These are phyloP conservation scores for Otus sunia DNA, from an alignment of 2,113 vertebrate genomes.

Conservation along the genomic window DNA sequence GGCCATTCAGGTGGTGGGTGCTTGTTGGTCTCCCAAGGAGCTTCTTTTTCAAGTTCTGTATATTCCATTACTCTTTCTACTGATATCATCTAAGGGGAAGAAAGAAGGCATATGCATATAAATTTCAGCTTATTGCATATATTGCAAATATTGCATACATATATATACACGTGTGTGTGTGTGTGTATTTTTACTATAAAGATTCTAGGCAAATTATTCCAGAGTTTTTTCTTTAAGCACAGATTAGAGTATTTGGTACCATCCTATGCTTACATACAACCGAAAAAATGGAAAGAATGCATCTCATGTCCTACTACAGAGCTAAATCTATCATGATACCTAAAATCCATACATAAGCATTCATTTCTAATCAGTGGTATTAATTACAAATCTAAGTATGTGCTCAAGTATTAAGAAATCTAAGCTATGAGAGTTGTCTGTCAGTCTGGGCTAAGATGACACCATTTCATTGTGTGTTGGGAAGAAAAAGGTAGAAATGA, in stretches of 20 bases:
- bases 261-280: not conserved
- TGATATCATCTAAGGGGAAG: constrained; percentile 87
- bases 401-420: not conserved
- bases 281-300: not conserved
- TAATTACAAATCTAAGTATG: not conserved
- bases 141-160: not conserved
- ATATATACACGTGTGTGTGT: accelerated
- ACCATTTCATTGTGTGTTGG: not conserved
- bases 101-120: not conserved
- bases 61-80: constrained; percentile 94
- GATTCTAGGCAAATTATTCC: not conserved
- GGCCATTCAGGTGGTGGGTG: constrained; percentile 86
- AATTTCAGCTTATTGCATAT: not conserved
- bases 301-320: not conserved
- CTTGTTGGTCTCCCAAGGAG: constrained; percentile 86
- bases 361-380: not conserved
- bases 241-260: not conserved
- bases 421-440: not conserved
- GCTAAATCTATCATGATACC: not conserved
- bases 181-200: not conserved
- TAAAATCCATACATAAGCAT: not conserved
- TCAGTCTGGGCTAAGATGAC: not conserved
- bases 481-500: not conserved
- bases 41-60: constrained; percentile 91
- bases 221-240: not conserved